These are phyloP conservation scores for Itoplectis maculator DNA, from an alignment of 2,888 invertebrate species.

Conservation along the genomic window DNA sequence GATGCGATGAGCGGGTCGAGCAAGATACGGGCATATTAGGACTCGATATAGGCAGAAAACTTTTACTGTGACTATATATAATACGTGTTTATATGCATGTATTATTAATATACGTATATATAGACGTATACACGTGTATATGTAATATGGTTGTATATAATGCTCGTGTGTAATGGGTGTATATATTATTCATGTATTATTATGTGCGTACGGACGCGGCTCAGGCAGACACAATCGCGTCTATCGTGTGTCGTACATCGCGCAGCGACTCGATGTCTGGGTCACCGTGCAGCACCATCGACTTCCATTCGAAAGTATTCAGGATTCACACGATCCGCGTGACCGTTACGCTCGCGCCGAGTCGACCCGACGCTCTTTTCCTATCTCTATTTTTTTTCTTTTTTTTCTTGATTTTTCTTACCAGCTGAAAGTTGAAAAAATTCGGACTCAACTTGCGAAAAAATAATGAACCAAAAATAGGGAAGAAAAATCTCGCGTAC, in stretches of 20 bases:
- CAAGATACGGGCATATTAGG: conserved; percentile 47
- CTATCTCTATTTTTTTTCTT: conserved; percentile 47
- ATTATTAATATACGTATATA: too few species aligned
- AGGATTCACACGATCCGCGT: conserved; percentile 62
- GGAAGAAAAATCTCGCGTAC: too few species aligned
- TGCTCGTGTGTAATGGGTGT: too few species aligned
- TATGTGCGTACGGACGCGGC: conserved; percentile 42
- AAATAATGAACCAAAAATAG: too few species aligned
- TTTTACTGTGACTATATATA: conserved; percentile 34
- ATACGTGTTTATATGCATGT: too few species aligned
- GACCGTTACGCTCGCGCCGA: conserved; percentile 53
- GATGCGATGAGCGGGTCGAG: conserved; percentile 20
- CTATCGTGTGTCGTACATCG: conserved; percentile 49
- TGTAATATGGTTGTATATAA: too few species aligned
- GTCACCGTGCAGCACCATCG: conserved; percentile 25
- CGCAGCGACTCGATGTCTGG: conserved; percentile 33
- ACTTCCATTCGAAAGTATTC: conserved; percentile 64
- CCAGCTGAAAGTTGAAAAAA: too few species aligned
- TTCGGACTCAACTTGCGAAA: too few species aligned
- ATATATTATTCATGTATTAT: conserved; percentile 27
- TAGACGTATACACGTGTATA: too few species aligned
- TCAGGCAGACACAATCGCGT: conserved; percentile 60
- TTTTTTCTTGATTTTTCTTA: conserved; percentile 36
- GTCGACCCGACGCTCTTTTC: conserved; percentile 40
- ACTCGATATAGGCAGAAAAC: conserved; percentile 29